Evolutionary conservation across 2,113 vertebrate genomes (phyloP).

Genomic region (Aegotheles bennettii): DNA sequence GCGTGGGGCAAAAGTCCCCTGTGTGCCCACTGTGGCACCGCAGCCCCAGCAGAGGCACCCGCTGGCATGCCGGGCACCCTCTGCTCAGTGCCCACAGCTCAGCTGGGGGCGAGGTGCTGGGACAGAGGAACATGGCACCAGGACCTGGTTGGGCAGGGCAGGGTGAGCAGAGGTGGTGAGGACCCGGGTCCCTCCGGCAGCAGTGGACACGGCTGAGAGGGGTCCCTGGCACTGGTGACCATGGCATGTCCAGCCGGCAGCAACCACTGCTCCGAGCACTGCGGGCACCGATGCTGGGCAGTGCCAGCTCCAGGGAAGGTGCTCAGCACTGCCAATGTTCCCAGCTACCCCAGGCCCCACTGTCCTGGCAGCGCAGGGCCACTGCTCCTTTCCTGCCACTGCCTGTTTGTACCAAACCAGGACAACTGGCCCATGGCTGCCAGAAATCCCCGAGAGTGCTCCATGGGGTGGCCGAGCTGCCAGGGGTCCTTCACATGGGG

Average conservation of each 20-base stretch:
- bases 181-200: no score
- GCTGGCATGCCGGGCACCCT: fast-evolving
- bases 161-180: not conserved
- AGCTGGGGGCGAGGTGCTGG: not conserved
- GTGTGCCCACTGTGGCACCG: fast-evolving
- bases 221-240: fast-evolving
- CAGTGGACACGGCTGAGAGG: not conserved
- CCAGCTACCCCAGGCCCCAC: fast-evolving
- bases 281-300: not conserved
- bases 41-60: not conserved
- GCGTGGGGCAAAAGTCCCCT: not conserved
- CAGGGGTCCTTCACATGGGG: fast-evolving
- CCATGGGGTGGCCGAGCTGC: fast-evolving
- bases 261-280: fast-evolving
- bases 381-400: not conserved
- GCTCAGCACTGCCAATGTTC: not conserved
- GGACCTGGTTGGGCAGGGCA: fast-evolving
- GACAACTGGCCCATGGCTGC: not conserved
- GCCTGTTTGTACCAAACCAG: fast-evolving
- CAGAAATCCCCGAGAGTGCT: not conserved
- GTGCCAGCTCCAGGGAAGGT: not conserved
- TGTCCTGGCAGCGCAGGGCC: no score
- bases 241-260: fast-evolving
- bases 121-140: not conserved
- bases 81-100: not conserved